These are phyloP conservation scores for Thamnophis elegans DNA, from an alignment of 2,797 vertebrate species.

Conservation along the genomic window DNA sequence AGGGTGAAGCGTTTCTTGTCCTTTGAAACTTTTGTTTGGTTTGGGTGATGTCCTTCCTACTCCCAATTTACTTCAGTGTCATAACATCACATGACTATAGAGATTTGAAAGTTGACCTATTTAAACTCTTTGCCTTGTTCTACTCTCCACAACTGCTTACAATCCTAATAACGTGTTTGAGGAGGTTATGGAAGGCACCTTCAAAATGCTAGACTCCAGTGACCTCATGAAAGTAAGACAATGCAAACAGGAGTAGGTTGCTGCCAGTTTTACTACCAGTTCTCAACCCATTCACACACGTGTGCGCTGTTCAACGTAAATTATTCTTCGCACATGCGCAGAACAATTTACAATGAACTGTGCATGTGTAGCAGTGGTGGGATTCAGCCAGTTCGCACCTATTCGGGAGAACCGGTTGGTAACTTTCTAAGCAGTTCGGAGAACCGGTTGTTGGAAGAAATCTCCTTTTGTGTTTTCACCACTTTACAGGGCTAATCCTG, in stretches of 20 bases:
- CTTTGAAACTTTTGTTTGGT: not conserved
- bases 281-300: no score
- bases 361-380: no score
- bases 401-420: no score
- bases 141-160: not conserved
- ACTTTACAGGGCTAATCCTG: no score
- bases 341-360: no score
- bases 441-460: no score
- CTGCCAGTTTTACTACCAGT: no score
- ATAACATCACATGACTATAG: not conserved
- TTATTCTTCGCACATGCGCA: no score
- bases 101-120: not conserved
- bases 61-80: not conserved
- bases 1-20: not conserved
- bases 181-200: not conserved
- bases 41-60: not conserved
- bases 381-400: no score
- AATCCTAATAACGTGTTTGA: not conserved
- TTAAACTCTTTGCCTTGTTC: not conserved
- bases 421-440: no score
- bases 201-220: not conserved
- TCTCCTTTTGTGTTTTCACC: no score
- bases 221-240: not conserved
- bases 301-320: no score
- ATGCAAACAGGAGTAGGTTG: not conserved